Conservation (phyloP, 2,113 vertebrate species). For the Catharus bicknelli region DNA sequence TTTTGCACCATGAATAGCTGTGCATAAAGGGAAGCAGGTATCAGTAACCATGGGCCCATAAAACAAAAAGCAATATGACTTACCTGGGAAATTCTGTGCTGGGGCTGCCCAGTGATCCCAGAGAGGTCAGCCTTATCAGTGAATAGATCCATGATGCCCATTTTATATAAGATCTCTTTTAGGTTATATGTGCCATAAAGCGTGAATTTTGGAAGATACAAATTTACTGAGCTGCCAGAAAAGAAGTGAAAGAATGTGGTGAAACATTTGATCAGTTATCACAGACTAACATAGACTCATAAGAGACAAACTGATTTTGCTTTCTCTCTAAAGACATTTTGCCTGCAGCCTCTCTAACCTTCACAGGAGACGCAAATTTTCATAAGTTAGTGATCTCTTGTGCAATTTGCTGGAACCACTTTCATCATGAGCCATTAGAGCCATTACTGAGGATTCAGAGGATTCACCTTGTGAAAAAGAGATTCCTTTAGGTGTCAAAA, state of each 20-base stretch:
- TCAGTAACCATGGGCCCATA: background rate
- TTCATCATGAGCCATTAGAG: background rate
- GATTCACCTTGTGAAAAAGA: background rate
- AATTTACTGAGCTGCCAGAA: slow-evolving; percentile 48
- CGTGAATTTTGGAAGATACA: slow-evolving; percentile 84
- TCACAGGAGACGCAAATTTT: background rate
- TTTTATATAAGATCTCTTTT: slow-evolving; percentile 64
- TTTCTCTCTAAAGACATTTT: background rate
- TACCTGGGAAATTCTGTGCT: slow-evolving; percentile 80
- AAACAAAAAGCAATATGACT: background rate
- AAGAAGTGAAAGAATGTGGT: background rate
- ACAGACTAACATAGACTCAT: background rate
- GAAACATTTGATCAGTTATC: background rate
- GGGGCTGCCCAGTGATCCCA: slow-evolving; percentile 72
- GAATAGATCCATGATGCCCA: slow-evolving; percentile 86
- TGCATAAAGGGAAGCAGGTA: background rate
- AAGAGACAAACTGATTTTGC: background rate
- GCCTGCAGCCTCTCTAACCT: background rate
- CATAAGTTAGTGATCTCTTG: background rate
- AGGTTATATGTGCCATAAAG: slow-evolving; percentile 80
- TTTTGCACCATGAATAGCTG: background rate
- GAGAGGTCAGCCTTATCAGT: slow-evolving; percentile 76
- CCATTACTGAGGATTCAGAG: background rate
- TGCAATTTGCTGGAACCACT: background rate
- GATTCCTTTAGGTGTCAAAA: background rate